Base-by-base conservation (phyloP, 1,140 invertebrate species). In the Aradophagus sp. region DNA sequence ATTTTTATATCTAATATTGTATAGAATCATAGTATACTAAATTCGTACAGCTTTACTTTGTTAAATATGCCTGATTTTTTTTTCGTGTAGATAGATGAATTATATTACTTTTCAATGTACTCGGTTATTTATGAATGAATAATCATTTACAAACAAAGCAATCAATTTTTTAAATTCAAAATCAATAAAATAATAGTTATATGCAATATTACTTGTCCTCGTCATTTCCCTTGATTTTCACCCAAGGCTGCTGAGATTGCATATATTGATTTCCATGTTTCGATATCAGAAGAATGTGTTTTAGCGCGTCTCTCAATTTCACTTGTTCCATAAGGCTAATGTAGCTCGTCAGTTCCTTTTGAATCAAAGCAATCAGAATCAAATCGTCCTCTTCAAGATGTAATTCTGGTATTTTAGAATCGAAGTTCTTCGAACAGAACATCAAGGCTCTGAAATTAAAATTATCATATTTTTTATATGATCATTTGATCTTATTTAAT, bases 191-290 rank as follows among this genome's bases (percentile, higher is more conserved):
- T n/a, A n/a, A 11, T 35, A 58, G 35, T 20, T 10, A 16, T 38
- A 29, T 35, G 13, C 12, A 36, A 20, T 8, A 14, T 66, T 87
- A 94, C 92, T 91, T 93, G 47, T 95, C 90, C 34, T 91, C 89
- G 6, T 90, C 89, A 13, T 77, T 87, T 34, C 93, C 94, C 82
- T 99, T 99, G 0, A 98, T 87, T 62, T 97, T 87, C 2, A 94
- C 93, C 97, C 98, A 99, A 0, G 98, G 97, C 81, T 98, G 92
- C 67, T 93, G 92, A 0, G 87, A 86, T 86, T 99, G 98, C 91
- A 99, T 96, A 77, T 95, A 97, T 75, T 97, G 95, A 88, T 99
- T 99, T 13, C 97, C 97, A 70, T 95, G 89, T 12, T 94, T 90
- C 0, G 97, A 97, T 65, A 99, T 94, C 15, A 88, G 88, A 55